A percentile compares a stretch with the other conserved stretches of the same genome.
Conservation (phyloP, 2,888 invertebrate genomes). For the Pristionchus arcanus region DNA sequence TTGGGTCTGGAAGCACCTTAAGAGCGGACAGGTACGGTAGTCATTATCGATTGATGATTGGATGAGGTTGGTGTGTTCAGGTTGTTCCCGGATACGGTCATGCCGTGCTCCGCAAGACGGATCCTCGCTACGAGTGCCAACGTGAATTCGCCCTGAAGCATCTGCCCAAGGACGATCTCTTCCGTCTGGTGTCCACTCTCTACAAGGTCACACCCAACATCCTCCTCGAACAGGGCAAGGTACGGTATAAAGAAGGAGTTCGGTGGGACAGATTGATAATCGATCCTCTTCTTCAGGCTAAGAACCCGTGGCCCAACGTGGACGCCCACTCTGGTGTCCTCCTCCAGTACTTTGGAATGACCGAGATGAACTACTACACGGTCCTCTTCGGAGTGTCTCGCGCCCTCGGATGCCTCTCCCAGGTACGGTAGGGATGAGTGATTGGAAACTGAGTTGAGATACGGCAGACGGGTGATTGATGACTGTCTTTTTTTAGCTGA, state of each 20-base stretch:
- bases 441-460: neutral
- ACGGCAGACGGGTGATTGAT: slow-evolving; percentile 82
- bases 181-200: slow-evolving; percentile 91
- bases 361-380: slow-evolving; percentile 94
- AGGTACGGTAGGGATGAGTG: slow-evolving; percentile 77
- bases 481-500: slow-evolving; percentile 83
- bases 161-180: slow-evolving; percentile 90
- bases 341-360: slow-evolving; percentile 92
- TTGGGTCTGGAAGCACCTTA: slow-evolving; percentile 97
- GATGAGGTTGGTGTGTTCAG: slow-evolving; percentile 74
- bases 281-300: slow-evolving; percentile 83
- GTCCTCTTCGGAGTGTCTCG: slow-evolving; percentile 93
- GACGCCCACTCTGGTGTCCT: slow-evolving; percentile 96
- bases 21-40: slow-evolving; percentile 80
- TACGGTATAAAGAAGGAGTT: slow-evolving; percentile 31
- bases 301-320: slow-evolving; percentile 99
- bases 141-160: slow-evolving; percentile 95
- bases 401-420: slow-evolving; percentile 89
- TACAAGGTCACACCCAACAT: slow-evolving; percentile 95
- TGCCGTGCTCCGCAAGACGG: slow-evolving; percentile 95
- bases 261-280: neutral
- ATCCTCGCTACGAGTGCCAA: slow-evolving; percentile 93
- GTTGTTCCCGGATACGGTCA: slow-evolving; percentile 98
- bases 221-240: slow-evolving; percentile 91
- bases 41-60: neutral